phyloP scores from a whole-genome alignment of 2,888 invertebrate species.

The Chymomyza fuscimana region DNA sequence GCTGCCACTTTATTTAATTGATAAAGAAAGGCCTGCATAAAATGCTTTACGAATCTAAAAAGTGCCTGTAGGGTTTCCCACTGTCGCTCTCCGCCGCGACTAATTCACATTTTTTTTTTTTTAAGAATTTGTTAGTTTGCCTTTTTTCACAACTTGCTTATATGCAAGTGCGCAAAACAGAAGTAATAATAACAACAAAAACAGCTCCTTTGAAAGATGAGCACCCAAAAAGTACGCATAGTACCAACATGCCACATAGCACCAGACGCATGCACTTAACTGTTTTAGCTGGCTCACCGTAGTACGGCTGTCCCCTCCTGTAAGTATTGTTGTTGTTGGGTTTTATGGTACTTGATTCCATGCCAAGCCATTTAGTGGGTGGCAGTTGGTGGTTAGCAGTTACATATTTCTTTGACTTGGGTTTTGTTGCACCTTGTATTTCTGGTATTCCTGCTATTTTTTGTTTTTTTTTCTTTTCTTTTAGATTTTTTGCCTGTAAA shows the following conservation, averaged over 20 bases:
- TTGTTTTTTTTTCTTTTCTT: background rate
- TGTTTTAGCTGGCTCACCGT: conserved; percentile 51
- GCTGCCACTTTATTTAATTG: no score
- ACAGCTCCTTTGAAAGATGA: conserved; percentile 70
- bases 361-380: conserved; percentile 56
- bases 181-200: conserved; percentile 48
- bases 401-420: background rate
- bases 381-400: background rate
- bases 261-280: conserved; percentile 62
- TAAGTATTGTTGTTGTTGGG: conserved; percentile 55
- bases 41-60: no score
- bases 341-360: conserved; percentile 70
- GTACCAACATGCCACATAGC: conserved; percentile 47
- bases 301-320: conserved; percentile 24
- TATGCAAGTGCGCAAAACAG: conserved; percentile 48
- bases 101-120: no score
- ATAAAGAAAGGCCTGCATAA: no score
- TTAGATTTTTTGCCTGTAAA: conserved; percentile 17
- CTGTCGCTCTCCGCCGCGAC: no score
- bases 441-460: background rate
- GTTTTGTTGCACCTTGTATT: conserved; percentile 7
- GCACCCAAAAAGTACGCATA: conserved; percentile 35
- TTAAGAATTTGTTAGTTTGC: background rate
- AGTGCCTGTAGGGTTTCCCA: no score
- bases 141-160: conserved; percentile 5